These are phyloP conservation scores for Channallabes apus DNA, from an alignment of 2,797 vertebrate genomes.

Conservation along the genomic window DNA sequence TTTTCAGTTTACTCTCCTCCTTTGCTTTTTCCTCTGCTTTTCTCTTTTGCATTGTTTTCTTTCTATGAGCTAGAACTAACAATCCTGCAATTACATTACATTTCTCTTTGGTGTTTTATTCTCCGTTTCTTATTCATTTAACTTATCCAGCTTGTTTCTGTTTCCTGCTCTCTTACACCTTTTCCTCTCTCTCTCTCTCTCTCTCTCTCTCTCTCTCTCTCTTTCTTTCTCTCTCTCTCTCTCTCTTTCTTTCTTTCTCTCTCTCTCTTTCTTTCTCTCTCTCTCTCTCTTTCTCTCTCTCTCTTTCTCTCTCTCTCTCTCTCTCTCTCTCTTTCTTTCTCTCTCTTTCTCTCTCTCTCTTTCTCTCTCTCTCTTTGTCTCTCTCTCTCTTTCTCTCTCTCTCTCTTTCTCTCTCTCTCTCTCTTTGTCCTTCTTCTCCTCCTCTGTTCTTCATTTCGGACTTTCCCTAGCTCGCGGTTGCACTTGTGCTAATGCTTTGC, in stretches of 20 bases:
- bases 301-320: slow-evolving; percentile 40
- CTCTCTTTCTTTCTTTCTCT: too few species aligned
- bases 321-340: slow-evolving; percentile 53
- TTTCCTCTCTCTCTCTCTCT: background rate
- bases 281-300: slow-evolving; percentile 48
- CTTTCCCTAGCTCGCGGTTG: slow-evolving; percentile 46
- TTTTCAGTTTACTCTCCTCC: slow-evolving; percentile 29
- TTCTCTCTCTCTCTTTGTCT: slow-evolving; percentile 54
- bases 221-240: slow-evolving; percentile 52
- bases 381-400: slow-evolving; percentile 3
- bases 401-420: slow-evolving; percentile 50
- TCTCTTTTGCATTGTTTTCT: slow-evolving; percentile 39
- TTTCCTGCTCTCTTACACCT: background rate
- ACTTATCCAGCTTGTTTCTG: background rate
- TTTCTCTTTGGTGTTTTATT: slow-evolving; percentile 49
- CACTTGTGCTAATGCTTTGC: slow-evolving; percentile 75
- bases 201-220: background rate
- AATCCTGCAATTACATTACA: slow-evolving; percentile 46
- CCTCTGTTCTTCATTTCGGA: slow-evolving; percentile 18
- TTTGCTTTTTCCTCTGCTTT: slow-evolving; percentile 41
- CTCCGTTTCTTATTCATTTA: slow-evolving; percentile 15
- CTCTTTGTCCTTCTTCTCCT: slow-evolving; percentile 44
- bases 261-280: slow-evolving; percentile 29
- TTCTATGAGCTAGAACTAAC: slow-evolving; percentile 38
- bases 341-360: slow-evolving; percentile 19